Conservation (phyloP, 2,888 invertebrate species). For the Morpho deidamia region DNA sequence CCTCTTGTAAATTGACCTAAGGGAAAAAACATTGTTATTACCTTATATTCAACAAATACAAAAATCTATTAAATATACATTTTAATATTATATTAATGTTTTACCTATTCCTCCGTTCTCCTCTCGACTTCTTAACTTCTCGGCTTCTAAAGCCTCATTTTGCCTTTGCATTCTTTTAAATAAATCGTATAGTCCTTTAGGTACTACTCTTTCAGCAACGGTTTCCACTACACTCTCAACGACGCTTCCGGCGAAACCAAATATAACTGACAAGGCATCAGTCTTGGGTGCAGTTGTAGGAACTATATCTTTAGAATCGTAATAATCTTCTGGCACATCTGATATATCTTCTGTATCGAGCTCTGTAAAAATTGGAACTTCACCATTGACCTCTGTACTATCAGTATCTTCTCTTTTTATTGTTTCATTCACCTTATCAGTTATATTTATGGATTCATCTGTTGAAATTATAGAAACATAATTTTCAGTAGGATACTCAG, state of each 20-base stretch:
- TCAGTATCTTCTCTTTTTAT: conserved; percentile 21
- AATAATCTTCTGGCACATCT: conserved; percentile 67
- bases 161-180: conserved; percentile 70
- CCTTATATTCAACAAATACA: no score
- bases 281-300: conserved; percentile 63
- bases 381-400: conserved; percentile 36
- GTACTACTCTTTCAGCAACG: conserved; percentile 67
- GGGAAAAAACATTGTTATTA: no score
- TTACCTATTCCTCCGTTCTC: conserved; percentile 72
- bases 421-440: conserved; percentile 18
- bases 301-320: conserved; percentile 61
- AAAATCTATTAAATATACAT: not conserved
- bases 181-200: conserved; percentile 61
- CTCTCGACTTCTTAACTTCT: conserved; percentile 64
- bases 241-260: conserved; percentile 68
- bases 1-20: conserved; percentile 70
- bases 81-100: not conserved
- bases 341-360: conserved; percentile 49
- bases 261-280: conserved; percentile 63
- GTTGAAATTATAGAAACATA: not conserved
- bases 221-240: conserved; percentile 66
- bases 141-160: conserved; percentile 64
- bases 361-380: conserved; percentile 57
- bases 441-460: conserved; percentile 22
- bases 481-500: conserved; percentile 5